Evolutionary conservation across 2,888 invertebrate species (phyloP), one percentile per base, ranked within the genome.

Genomic region (Lydus trimaculatus): DNA sequence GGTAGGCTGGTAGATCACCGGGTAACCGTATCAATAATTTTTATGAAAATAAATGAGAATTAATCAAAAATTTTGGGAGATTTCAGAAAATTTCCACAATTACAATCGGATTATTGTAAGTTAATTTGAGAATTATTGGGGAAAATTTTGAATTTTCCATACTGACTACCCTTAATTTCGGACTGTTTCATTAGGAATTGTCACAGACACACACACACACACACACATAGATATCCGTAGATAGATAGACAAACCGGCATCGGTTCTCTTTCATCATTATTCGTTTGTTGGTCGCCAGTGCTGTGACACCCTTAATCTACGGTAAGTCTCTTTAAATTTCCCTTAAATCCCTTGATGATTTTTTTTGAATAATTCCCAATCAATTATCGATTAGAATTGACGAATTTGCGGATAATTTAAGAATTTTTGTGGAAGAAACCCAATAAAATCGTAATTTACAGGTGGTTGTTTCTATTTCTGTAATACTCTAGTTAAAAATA

Each of bases 241-340:
- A n/a, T n/a, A 43, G 43, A 43, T 43, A 43, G 43, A 43, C 43
- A 43, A 76, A 79, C 80, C 82, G 80, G 83, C 82, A 77, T 82
- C 43, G 43, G 43, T 6, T 43, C 43, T 43, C 81, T 80, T 84
- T 80, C 84, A 43, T 43, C 43, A 43, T 43, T 43, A 84, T 82
- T 84, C 82, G 82, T 81, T 80, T 78, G 81, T 80, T 78, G 81
- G 75, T 80, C 80, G 79, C 77, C 81, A 78, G 81, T 82, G 79
- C 76, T 81, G 84, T 84, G 82, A 84, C 84, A 83, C 80, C 77
- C 56, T 65, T 33, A n/a, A 17, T 61, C 15, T 62, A 81, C 80
- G 83, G 84, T 84, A 84, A 84, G 84, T 72, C 71, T 68, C n/a
- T n/a, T n/a, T 13, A n/a, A 43, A 17, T 43, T 43, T 43, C 17